phyloP scores from a whole-genome alignment of 2,797 vertebrate species.

The Myoxocephalus aenaeus region DNA sequence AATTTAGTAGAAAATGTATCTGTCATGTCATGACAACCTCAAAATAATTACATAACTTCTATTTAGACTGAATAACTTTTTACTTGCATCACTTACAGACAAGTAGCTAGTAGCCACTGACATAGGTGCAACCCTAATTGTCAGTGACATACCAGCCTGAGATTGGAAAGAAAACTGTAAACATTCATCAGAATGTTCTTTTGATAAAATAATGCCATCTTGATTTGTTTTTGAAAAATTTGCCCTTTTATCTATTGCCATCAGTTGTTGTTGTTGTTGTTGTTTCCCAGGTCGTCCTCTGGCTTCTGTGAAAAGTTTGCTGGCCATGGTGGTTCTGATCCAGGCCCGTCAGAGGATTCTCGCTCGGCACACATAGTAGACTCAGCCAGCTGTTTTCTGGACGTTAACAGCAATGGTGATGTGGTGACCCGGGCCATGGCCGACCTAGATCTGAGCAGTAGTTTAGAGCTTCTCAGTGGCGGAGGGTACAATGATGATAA shows the following conservation, averaged over 20 bases:
- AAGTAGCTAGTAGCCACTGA: slow-evolving; percentile 1
- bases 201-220: not conserved
- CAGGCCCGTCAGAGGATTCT: slow-evolving; percentile 57
- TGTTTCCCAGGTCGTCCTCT: slow-evolving; percentile 79
- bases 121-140: not conserved
- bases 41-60: not conserved
- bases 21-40: not conserved
- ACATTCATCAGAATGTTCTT: not conserved
- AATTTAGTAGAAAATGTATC: not conserved
- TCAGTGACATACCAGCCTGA: not conserved
- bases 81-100: not conserved
- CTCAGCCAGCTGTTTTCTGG: slow-evolving; percentile 80
- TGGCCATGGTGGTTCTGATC: slow-evolving; percentile 61
- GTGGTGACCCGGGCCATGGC: slow-evolving; percentile 75
- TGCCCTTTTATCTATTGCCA: not conserved
- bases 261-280: not conserved
- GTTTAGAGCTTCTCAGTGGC: slow-evolving; percentile 48
- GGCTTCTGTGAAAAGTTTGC: slow-evolving; percentile 84
- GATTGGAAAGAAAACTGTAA: not conserved
- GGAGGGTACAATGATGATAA: slow-evolving; percentile 17
- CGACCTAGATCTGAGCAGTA: slow-evolving; percentile 76
- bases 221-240: slow-evolving; percentile 6
- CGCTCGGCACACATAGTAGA: slow-evolving; percentile 55
- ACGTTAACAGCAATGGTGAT: slow-evolving; percentile 81
- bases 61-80: not conserved